phyloP scores from a whole-genome alignment of 2,888 invertebrate genomes.

The Ditylenchus weischeri region DNA sequence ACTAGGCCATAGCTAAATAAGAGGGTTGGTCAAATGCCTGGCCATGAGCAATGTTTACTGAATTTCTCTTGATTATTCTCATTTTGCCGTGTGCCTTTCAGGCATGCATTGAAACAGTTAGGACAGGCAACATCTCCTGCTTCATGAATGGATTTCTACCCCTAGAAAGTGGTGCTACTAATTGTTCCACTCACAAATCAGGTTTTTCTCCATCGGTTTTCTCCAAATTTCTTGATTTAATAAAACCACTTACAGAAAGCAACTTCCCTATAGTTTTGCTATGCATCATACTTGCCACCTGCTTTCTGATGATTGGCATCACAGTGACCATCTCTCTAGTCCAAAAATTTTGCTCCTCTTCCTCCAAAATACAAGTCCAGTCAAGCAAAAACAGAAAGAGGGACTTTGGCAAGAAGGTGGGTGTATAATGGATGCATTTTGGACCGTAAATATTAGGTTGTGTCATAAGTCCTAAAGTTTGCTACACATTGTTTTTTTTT shows the following conservation, averaged over 20 bases:
- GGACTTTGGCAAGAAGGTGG: too few species aligned
- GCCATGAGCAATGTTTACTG: too few species aligned
- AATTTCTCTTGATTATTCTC: too few species aligned
- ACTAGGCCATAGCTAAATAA: too few species aligned
- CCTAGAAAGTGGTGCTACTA: not conserved
- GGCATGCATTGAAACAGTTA: conserved; percentile 31
- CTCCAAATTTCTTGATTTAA: not conserved
- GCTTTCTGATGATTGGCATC: conserved; percentile 28
- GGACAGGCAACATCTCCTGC: conserved; percentile 32
- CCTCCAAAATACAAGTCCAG: too few species aligned
- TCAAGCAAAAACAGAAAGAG: too few species aligned
- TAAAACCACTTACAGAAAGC: not conserved
- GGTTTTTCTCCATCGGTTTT: not conserved
- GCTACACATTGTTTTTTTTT: too few species aligned
- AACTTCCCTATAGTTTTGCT: conserved; percentile 27
- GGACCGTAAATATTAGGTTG: too few species aligned
- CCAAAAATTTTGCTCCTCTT: too few species aligned
- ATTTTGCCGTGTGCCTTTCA: not conserved
- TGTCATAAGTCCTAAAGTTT: too few species aligned
- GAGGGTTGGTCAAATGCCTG: too few species aligned
- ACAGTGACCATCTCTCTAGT: conserved; percentile 15
- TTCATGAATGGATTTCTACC: conserved; percentile 33
- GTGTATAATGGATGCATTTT: too few species aligned
- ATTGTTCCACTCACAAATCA: conserved; percentile 3
- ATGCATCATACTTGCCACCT: conserved; percentile 30